Base-by-base conservation (phyloP, 2,888 invertebrate genomes). In the Cryptophagus acutangulus region DNA sequence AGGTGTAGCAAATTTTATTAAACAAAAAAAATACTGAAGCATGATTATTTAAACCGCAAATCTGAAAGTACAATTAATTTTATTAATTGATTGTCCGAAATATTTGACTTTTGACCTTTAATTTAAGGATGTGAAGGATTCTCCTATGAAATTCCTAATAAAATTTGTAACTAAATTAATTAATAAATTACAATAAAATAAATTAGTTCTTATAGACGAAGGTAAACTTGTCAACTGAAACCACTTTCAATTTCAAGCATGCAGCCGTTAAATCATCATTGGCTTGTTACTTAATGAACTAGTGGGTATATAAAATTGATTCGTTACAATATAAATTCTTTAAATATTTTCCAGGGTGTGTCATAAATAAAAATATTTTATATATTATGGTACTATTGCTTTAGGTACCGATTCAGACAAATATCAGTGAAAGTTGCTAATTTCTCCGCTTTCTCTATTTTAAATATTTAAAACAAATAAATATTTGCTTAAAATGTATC, bases 161-260 rank as follows among this genome's bases (percentile, higher is more conserved):
- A n/a, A n/a, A n/a, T n/a, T n/a, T n/a, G n/a, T n/a, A n/a, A n/a
- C n/a, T n/a, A n/a, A n/a, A n/a, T n/a, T n/a, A n/a, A n/a, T n/a
- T n/a, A n/a, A n/a, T n/a, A n/a, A n/a, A n/a, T n/a, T n/a, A n/a
- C n/a, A n/a, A n/a, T n/a, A 4, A n/a, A 26, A 26, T 26, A 8
- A 9, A 20, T 20, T 9, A 9, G 20, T 20, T 20, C 9, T 9
- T 9, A 9, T 20, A 29, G 13, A 29, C 29, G 31, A 31, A 50
- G 49, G 52, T 40, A 28, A 51, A 51, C 50, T 16, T 51, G 50
- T 43, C 40, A 41, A 45, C 36, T 37, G 38, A 46, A 44, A 49
- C 49, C 41, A 50, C 51, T 50, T 51, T 49, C 50, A 43, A 45
- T 51, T 54, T 51, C 44, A 38, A 45, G n/a, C n/a, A n/a, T n/a